Evolutionary conservation across 2,888 invertebrate genomes (phyloP).

Genomic region (Xestia ashworthii): DNA sequence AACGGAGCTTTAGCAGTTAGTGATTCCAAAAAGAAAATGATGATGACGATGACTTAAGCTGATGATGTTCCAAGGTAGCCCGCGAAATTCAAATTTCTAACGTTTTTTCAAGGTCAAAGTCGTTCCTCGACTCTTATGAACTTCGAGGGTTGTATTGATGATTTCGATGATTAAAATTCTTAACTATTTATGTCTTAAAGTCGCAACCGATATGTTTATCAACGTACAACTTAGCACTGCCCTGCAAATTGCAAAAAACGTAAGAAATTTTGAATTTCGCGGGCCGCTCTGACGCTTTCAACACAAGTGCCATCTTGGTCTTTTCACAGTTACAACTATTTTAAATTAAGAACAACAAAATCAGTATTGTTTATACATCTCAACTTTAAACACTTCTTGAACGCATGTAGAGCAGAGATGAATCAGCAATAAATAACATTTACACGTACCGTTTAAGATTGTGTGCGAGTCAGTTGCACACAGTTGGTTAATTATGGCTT

Average conservation of each 20-base stretch:
- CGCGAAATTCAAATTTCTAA: too few species aligned
- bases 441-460: slow-evolving; percentile 26
- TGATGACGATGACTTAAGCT: neutral
- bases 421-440: slow-evolving; percentile 27
- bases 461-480: slow-evolving; percentile 16
- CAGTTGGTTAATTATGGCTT: slow-evolving; percentile 34
- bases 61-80: too few species aligned
- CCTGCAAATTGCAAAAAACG: too few species aligned
- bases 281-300: too few species aligned
- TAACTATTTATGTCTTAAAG: too few species aligned
- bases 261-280: too few species aligned
- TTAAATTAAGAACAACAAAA: neutral
- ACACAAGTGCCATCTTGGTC: neutral
- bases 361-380: neutral
- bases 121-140: too few species aligned
- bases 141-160: too few species aligned
- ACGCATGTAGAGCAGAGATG: neutral
- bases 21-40: neutral
- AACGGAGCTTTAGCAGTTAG: neutral
- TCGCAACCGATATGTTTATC: too few species aligned
- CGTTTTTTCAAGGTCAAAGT: too few species aligned
- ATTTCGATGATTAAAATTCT: too few species aligned
- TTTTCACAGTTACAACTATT: neutral
- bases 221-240: too few species aligned
- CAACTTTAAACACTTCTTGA: slow-evolving; percentile 3